Evolutionary conservation across 2,113 vertebrate genomes (phyloP).

Genomic region (Scartelaos histophorus): DNA sequence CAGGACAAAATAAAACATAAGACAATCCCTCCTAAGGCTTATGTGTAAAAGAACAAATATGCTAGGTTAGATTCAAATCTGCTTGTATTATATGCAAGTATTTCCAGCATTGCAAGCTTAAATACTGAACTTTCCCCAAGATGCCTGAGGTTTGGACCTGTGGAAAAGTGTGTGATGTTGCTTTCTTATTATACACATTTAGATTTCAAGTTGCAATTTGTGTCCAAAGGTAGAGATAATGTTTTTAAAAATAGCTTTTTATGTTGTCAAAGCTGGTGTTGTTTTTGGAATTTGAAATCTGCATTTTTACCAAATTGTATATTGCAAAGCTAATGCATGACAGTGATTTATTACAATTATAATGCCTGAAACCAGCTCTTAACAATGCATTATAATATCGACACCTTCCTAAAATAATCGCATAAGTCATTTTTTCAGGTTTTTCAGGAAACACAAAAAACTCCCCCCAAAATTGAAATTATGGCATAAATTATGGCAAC

Average conservation of each 20-base stretch:
- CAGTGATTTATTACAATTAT: not conserved
- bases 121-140: not conserved
- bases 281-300: not conserved
- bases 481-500: no score
- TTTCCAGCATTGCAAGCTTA: not conserved
- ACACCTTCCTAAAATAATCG: no score
- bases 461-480: no score
- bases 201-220: not conserved
- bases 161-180: not conserved
- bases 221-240: not conserved
- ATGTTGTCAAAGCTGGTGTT: not conserved
- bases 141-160: not conserved
- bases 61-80: not conserved
- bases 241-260: not conserved
- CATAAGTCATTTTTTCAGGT: no score
- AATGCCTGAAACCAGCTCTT: not conserved
- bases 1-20: not conserved
- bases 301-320: not conserved
- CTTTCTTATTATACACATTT: not conserved
- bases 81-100: slow-evolving; percentile 1
- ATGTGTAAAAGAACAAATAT: not conserved
- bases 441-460: no score
- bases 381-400: not conserved
- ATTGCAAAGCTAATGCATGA: not conserved
- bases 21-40: slow-evolving; percentile 1